These are phyloP conservation scores for Apodemus speciosus DNA, from an alignment of 2,113 vertebrate genomes.

Conservation along the genomic window DNA sequence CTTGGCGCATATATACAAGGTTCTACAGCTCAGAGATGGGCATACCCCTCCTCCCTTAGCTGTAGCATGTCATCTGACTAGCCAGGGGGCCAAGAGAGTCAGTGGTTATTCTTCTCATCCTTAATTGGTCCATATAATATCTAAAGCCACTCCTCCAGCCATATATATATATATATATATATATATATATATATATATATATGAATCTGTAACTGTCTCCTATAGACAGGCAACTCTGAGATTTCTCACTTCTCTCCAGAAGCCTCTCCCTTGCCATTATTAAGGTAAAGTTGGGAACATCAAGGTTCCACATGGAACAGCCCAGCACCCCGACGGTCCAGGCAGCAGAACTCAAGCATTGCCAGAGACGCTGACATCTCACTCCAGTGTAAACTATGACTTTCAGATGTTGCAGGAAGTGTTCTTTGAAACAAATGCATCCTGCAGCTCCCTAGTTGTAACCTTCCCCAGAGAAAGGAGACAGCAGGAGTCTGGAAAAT, in stretches of 20 bases:
- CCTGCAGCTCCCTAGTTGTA: rapidly evolving
- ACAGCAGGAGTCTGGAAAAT: background rate
- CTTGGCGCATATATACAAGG: background rate
- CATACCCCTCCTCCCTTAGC: background rate
- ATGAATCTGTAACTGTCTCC: background rate
- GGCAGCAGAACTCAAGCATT: background rate
- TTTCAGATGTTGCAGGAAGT: background rate
- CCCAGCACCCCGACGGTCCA: rapidly evolving
- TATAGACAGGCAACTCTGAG: background rate
- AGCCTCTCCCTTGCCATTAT: rapidly evolving
- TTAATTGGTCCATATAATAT: rapidly evolving
- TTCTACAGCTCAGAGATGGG: background rate
- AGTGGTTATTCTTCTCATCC: background rate
- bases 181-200: no score
- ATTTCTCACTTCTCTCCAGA: background rate
- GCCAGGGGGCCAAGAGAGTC: background rate
- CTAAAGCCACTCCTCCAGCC: background rate
- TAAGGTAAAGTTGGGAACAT: background rate
- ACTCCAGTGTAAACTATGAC: background rate
- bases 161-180: background rate
- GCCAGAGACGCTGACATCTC: background rate
- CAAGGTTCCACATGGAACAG: background rate
- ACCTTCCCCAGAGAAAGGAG: background rate
- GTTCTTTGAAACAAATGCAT: background rate
- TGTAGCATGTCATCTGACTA: background rate